Percentiles rank a stretch among this genome's conserved stretches.
Conservation (phyloP, 2,888 invertebrate genomes). For the Philhelius pedissequus region DNA sequence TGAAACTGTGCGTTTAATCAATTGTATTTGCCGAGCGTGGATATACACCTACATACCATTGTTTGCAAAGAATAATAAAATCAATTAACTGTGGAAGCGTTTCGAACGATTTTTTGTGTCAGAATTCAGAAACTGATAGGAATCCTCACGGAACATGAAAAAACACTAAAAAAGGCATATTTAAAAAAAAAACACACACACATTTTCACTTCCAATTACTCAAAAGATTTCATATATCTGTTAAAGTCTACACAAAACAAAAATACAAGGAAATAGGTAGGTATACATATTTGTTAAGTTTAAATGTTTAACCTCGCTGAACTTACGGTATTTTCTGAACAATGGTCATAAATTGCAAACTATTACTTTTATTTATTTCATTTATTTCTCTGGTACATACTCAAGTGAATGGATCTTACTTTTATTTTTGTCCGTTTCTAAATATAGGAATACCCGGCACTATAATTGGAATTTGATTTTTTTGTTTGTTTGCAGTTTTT, state of each 20-base stretch:
- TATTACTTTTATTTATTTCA: not conserved
- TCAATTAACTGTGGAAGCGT: conserved; percentile 5
- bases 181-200: no score
- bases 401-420: not conserved
- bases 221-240: not conserved
- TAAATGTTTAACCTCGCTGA: conserved; percentile 1
- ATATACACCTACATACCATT: not conserved
- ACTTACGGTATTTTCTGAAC: conserved; percentile 1
- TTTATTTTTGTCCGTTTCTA: conserved; percentile 8
- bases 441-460: not conserved
- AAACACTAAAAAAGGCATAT: not conserved
- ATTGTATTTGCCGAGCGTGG: conserved; percentile 17
- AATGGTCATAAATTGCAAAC: conserved; percentile 12
- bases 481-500: not conserved
- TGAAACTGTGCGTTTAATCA: not conserved
- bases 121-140: not conserved
- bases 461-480: conserved; percentile 11
- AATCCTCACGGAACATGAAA: not conserved
- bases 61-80: conserved; percentile 10
- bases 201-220: not conserved
- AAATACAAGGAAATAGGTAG: conserved; percentile 3
- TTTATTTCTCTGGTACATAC: not conserved
- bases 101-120: not conserved
- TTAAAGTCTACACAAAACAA: not conserved
- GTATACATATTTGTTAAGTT: not conserved